A percentile compares a stretch with the other conserved stretches of the same genome.
Evolutionary conservation across 2,888 invertebrate species (phyloP).

Genomic region (Nephrotoma appendiculata): DNA sequence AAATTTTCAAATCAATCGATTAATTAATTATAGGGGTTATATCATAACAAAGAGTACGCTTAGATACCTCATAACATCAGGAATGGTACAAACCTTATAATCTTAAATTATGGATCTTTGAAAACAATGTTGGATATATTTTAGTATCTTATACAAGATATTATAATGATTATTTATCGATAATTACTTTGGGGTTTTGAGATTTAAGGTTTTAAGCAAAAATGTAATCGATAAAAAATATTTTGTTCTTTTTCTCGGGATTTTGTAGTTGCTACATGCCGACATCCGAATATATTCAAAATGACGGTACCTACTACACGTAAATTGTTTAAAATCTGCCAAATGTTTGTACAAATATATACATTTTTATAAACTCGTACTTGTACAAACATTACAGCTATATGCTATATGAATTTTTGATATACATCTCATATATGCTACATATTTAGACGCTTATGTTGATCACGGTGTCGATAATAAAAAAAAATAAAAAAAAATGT

Average conservation of each 20-base stretch:
- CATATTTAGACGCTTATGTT: background rate
- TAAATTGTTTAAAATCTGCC: background rate
- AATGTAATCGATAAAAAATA: background rate
- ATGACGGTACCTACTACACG: background rate
- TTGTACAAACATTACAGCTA: background rate
- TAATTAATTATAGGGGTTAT: background rate
- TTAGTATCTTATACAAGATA: background rate
- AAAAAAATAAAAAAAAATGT: background rate
- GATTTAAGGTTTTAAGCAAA: background rate
- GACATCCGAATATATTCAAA: background rate
- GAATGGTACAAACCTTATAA: background rate
- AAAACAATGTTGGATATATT: background rate
- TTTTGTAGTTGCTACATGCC: background rate
- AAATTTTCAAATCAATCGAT: background rate
- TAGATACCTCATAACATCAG: background rate
- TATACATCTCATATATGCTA: background rate
- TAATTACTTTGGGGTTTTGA: background rate
- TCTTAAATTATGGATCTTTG: background rate
- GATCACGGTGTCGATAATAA: background rate
- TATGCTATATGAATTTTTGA: background rate
- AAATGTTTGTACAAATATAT: background rate
- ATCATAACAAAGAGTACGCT: background rate
- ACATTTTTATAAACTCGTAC: background rate
- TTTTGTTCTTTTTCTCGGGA: background rate
- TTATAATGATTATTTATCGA: background rate